A percentile compares a stretch with the other conserved stretches of the same genome.
Conservation (phyloP, 2,797 vertebrate genomes). For the Oreochromis grahami region DNA sequence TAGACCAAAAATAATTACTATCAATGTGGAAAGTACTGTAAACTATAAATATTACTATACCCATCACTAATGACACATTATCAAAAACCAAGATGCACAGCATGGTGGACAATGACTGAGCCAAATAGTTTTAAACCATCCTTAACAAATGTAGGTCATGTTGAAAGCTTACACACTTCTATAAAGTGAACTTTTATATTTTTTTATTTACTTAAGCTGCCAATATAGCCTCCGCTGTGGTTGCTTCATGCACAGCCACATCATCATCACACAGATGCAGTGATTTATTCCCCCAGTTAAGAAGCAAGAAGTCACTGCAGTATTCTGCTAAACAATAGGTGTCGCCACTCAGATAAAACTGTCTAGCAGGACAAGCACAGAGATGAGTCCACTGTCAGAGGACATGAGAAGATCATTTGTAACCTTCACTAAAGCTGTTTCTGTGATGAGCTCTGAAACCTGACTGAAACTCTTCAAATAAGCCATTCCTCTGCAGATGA, state of each 20-base stretch:
- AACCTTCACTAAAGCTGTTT: background rate
- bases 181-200: background rate
- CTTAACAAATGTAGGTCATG: background rate
- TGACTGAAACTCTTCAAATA: background rate
- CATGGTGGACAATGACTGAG: background rate
- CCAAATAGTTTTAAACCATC: background rate
- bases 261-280: background rate
- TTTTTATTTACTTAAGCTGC: background rate
- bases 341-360: background rate
- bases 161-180: background rate
- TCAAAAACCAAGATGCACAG: background rate
- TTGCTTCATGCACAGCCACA: background rate
- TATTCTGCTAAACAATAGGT: background rate
- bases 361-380: background rate
- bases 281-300: background rate
- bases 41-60: background rate
- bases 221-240: background rate
- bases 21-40: background rate
- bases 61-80: background rate
- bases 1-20: background rate
- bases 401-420: background rate
- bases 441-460: background rate
- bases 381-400: background rate
- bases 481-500: fast-evolving
- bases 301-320: background rate